Evolutionary conservation across 1,140 invertebrate genomes (phyloP), one percentile per base, ranked within the genome.

Genomic region (Micrasema minimum): DNA sequence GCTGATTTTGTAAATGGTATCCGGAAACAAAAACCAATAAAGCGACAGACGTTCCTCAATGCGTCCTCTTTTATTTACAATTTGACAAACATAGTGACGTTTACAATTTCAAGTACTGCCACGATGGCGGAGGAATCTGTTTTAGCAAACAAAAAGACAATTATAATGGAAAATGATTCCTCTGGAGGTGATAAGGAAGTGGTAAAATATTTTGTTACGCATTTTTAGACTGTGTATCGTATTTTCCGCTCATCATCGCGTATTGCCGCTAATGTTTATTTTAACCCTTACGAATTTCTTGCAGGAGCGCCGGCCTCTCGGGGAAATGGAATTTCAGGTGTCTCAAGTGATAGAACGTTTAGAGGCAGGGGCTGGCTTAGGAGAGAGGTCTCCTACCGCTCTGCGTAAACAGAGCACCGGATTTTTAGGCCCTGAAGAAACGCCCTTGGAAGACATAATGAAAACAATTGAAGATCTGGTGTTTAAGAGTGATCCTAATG

Each of bases 291-390:
- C 38, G 23, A 48, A 46, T 68, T 70, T 48, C 11, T 37, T 22
- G 71, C 77, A 82, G 81, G 78, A 81, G 78, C 82, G 82, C 82
- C 80, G 78, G 76, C 79, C 81, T 57, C 82, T 89, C 57, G 83
- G 80, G 50, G 86, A 86, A 45, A 79, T 90, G 72, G 87, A 90
- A 77, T 89, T 90, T 78, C 88, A 90, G 79, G 88, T 89, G 26
- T 89, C 88, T 4, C 86, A 89, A 77, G 87, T 89, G 72, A 88
- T 90, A 71, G 87, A 86, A 55, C 82, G 88, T 57, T 79, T 90
- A 31, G 88, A 90, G 77, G 88, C 89, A 38, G 88, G 87, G 9
- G 86, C 87, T 0, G 88, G 83, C 69, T 77, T 59, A 4, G 69
- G 73, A 0, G 81, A 79, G 23, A 80, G 79, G 46, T 75, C 74